These are phyloP conservation scores for Tanytarsus gracilentus DNA, from an alignment of 2,888 invertebrate genomes.

Conservation along the genomic window DNA sequence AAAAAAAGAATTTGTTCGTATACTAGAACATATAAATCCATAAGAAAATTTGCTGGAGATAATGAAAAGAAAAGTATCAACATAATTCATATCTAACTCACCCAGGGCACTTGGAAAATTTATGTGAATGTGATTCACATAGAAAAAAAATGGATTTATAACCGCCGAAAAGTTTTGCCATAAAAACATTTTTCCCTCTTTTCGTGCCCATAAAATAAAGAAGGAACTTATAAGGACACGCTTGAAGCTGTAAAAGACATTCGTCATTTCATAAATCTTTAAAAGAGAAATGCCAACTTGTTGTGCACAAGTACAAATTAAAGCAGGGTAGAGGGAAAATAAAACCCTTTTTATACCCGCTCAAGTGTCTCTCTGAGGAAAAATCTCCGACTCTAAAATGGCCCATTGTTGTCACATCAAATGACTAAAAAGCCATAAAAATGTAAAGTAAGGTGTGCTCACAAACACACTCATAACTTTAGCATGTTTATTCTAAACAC, in stretches of 20 bases:
- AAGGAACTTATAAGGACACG: neutral
- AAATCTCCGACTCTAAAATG: neutral
- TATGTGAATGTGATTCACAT: neutral
- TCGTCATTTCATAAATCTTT: conserved; percentile 8
- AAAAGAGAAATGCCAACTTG: neutral
- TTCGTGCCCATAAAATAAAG: neutral
- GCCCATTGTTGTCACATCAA: neutral
- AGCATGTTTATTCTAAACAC: no score
- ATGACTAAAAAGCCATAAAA: neutral
- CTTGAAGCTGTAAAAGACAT: neutral
- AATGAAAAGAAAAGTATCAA: conserved; percentile 20
- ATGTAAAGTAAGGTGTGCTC: neutral
- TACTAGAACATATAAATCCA: neutral
- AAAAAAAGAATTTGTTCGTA: no score
- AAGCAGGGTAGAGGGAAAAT: neutral
- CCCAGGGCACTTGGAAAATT: conserved; percentile 3
- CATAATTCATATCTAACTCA: conserved; percentile 14
- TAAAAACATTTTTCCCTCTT: neutral
- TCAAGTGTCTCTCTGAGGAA: neutral
- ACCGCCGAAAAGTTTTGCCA: conserved; percentile 1
- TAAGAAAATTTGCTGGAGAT: neutral
- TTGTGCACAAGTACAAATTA: conserved; percentile 6
- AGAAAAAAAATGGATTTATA: neutral
- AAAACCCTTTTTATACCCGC: neutral
- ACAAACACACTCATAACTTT: no score